Evolutionary conservation across 2,113 vertebrate species (phyloP).

Genomic region (Microcebus tavaratra): DNA sequence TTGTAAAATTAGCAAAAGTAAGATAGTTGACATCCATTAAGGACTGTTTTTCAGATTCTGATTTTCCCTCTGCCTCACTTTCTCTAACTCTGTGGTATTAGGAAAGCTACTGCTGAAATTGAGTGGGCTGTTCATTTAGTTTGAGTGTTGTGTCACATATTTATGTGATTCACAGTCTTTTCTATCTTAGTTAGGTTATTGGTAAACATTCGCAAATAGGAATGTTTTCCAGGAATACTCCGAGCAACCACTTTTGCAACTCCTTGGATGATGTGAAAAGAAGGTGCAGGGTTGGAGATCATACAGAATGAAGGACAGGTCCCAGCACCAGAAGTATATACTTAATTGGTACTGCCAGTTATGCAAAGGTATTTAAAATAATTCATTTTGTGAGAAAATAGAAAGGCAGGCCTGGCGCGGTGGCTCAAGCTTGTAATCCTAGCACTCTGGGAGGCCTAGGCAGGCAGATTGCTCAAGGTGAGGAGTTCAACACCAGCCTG

Average conservation of each 20-base stretch:
- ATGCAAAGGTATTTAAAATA: neutral
- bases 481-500: too few species aligned
- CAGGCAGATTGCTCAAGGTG: too few species aligned
- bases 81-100: neutral
- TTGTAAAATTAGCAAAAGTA: neutral
- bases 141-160: neutral
- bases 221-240: neutral
- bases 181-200: neutral
- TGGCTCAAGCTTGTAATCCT: too few species aligned
- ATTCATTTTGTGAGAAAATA: neutral
- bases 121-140: neutral
- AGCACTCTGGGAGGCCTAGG: too few species aligned
- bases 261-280: neutral
- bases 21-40: neutral
- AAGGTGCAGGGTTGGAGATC: too few species aligned
- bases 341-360: too few species aligned
- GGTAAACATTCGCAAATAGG: neutral
- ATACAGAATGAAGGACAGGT: neutral
- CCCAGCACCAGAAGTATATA: neutral
- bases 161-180: neutral
- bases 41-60: neutral
- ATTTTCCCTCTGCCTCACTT: neutral
- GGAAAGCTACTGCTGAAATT: neutral
- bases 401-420: too few species aligned
- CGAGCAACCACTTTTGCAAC: neutral